Evolutionary conservation across 2,888 invertebrate genomes (phyloP).

Genomic region (Halictus ligatus): DNA sequence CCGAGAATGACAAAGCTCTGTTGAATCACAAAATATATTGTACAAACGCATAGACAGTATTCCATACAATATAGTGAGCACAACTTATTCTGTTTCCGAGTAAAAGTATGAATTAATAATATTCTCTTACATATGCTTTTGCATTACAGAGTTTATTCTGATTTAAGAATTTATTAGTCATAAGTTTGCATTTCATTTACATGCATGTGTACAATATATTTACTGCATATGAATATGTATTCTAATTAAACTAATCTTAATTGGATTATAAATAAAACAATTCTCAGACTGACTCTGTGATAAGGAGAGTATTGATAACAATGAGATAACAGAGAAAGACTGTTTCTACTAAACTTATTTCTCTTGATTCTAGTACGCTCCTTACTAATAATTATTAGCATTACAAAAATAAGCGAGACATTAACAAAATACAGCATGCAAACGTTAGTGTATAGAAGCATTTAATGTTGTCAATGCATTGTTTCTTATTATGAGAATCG

Average conservation of each 20-base stretch:
- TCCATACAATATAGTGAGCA: background rate
- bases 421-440: constrained; percentile 65
- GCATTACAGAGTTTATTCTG: background rate
- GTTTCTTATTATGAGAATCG: constrained; percentile 24
- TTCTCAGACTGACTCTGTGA: constrained; percentile 57
- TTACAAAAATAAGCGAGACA: constrained; percentile 64
- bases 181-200: background rate
- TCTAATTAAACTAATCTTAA: constrained; percentile 55
- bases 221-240: constrained; percentile 43
- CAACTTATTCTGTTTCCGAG: background rate
- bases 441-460: constrained; percentile 59
- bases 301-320: constrained; percentile 68
- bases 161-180: background rate
- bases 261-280: constrained; percentile 55
- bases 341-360: constrained; percentile 61
- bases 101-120: background rate
- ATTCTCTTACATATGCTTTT: too few relatives aligned
- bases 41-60: constrained; percentile 34
- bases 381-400: constrained; percentile 56
- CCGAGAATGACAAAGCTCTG: constrained; percentile 60
- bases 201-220: constrained; percentile 47
- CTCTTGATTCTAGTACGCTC: constrained; percentile 65
- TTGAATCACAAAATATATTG: constrained; percentile 53
- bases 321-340: constrained; percentile 63
- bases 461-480: constrained; percentile 38